Percentiles rank a stretch among this genome's conserved stretches.
phyloP scores from a whole-genome alignment of 2,797 vertebrate genomes.

The Geotrypetes seraphini region DNA sequence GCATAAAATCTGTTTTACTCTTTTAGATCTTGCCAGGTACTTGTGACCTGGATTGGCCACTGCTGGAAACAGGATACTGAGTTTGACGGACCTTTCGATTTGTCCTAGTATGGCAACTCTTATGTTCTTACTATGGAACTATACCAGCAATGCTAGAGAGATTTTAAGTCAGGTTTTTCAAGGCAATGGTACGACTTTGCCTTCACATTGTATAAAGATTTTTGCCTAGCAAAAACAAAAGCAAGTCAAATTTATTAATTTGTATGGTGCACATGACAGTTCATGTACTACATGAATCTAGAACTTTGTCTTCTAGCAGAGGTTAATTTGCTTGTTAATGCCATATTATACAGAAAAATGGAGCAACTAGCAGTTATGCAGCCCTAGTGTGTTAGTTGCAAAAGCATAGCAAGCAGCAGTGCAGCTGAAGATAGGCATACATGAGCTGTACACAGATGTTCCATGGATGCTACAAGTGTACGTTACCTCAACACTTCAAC shows the following conservation, averaged over 20 bases:
- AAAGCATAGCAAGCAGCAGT: constrained; percentile 17
- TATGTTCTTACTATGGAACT: no score
- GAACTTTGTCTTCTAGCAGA: constrained; percentile 8
- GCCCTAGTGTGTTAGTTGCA: constrained; percentile 46
- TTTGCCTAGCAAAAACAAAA: not conserved
- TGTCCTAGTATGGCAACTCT: no score
- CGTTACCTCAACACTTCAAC: constrained; percentile 58
- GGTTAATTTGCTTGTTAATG: constrained; percentile 43
- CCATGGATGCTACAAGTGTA: not conserved
- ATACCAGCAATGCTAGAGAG: no score
- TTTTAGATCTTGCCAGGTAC: no score
- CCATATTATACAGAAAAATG: not conserved
- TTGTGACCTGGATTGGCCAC: no score
- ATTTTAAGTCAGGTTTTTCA: no score
- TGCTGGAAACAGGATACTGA: no score
- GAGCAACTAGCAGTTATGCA: not conserved
- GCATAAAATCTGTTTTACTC: no score
- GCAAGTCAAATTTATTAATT: not conserved
- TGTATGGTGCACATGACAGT: not conserved
- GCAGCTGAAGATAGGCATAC: not conserved
- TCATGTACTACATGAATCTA: constrained; percentile 7
- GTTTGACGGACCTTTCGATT: no score
- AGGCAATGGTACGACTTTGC: no score
- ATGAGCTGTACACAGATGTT: not conserved
- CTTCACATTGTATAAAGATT: accelerated